These are phyloP conservation scores for Macrobrachium rosenbergii DNA, from an alignment of 1,140 invertebrate genomes.

Conservation along the genomic window DNA sequence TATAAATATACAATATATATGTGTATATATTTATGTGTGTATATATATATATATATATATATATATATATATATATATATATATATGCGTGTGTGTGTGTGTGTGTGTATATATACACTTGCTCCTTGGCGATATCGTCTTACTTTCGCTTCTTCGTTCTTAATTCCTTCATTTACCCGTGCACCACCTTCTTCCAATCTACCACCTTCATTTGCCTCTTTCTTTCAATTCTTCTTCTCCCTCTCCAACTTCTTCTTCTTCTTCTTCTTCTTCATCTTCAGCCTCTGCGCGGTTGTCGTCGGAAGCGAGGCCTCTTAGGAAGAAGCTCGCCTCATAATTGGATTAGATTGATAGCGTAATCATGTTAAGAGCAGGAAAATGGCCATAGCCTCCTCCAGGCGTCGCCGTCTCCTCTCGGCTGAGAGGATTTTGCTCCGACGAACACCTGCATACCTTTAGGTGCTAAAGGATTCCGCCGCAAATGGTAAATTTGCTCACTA, in stretches of 20 bases:
- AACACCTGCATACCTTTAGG: too few relatives aligned
- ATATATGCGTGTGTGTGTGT: background rate
- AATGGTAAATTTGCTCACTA: too few relatives aligned
- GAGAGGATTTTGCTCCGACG: too few relatives aligned
- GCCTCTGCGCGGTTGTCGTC: background rate
- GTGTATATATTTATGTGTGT: background rate
- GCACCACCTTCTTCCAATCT: background rate
- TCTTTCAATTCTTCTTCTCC: background rate
- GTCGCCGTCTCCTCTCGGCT: too few relatives aligned
- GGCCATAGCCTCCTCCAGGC: background rate
- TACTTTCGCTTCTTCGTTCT: background rate
- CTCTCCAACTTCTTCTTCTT: background rate
- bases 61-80: background rate
- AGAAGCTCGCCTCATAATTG: constrained; percentile 28
- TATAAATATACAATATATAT: background rate
- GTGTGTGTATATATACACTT: background rate
- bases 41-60: background rate
- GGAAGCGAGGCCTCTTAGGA: constrained; percentile 5
- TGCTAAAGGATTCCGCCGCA: too few relatives aligned
- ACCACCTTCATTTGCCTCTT: background rate
- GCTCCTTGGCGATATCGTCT: background rate
- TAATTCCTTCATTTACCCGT: background rate
- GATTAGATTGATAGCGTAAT: constrained; percentile 51
- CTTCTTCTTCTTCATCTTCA: background rate
- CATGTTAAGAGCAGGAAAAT: constrained; percentile 50